A percentile compares a stretch with the other conserved stretches of the same genome.
phyloP scores from a whole-genome alignment of 2,113 vertebrate species.

The Brachionichthys hirsutus region DNA sequence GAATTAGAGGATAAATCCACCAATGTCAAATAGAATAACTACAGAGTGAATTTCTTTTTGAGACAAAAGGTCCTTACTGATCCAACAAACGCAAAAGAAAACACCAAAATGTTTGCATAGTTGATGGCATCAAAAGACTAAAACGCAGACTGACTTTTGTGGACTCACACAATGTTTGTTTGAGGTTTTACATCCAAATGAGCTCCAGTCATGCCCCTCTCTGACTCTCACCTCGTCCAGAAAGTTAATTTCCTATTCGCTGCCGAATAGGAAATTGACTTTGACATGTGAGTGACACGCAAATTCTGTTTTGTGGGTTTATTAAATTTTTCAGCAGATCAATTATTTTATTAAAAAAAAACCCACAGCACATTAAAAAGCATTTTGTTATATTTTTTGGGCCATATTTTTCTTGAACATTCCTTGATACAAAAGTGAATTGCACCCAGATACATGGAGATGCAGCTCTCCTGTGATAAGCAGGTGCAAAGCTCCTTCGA shows the following conservation, averaged over 20 bases:
- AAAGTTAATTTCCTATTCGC: slow-evolving; percentile 57
- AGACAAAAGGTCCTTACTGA: slow-evolving; percentile 8
- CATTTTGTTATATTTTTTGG: slow-evolving; percentile 2
- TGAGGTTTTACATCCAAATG: slow-evolving; percentile 64
- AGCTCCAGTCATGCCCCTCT: slow-evolving; percentile 40
- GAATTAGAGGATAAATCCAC: slow-evolving; percentile 1
- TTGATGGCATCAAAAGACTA: slow-evolving; percentile 29
- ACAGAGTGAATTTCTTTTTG: slow-evolving; percentile 5
- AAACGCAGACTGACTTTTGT: slow-evolving; percentile 42
- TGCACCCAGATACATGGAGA: not conserved
- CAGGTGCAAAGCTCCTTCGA: slow-evolving; percentile 6
- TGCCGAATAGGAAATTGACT: slow-evolving; percentile 48
- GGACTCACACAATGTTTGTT: slow-evolving; percentile 51
- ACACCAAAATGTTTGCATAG: slow-evolving; percentile 28
- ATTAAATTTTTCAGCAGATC: slow-evolving; percentile 48
- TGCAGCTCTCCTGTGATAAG: slow-evolving; percentile 2
- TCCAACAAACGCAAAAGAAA: slow-evolving; percentile 4
- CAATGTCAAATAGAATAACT: slow-evolving; percentile 14
- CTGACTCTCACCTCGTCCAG: slow-evolving; percentile 58
- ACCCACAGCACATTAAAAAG: slow-evolving; percentile 21
- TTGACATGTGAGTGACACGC: slow-evolving; percentile 53
- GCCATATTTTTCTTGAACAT: not conserved
- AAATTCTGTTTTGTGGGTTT: slow-evolving; percentile 42
- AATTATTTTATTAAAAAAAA: slow-evolving; percentile 47
- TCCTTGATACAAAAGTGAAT: slow-evolving; percentile 21